A percentile compares a stretch with the other conserved stretches of the same genome.
Evolutionary conservation across 1,140 invertebrate species (phyloP).

Genomic region (Drosophila bocqueti): DNA sequence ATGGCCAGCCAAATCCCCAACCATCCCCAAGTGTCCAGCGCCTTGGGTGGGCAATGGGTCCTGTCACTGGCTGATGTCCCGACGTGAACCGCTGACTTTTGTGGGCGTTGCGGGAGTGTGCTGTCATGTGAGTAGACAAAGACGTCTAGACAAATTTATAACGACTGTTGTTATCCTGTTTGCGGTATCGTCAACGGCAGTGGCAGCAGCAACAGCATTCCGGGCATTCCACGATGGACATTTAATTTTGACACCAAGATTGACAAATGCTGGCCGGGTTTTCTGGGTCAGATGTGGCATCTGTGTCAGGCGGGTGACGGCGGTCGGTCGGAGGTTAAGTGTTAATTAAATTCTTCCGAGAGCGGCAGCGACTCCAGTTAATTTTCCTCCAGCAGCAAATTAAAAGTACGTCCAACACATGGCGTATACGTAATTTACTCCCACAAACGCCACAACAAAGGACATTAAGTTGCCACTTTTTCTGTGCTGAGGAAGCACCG

Average conservation of each 20-base stretch:
- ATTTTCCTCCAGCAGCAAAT: constrained; percentile 49
- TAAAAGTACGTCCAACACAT: constrained; percentile 39
- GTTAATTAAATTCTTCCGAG: constrained; percentile 70
- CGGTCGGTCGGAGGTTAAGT: constrained; percentile 36
- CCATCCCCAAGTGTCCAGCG: background rate
- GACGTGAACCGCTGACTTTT: constrained; percentile 22
- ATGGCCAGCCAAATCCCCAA: constrained; percentile 5
- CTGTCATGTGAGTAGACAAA: constrained; percentile 68
- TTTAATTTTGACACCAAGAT: constrained; percentile 68
- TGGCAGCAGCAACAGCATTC: constrained; percentile 41
- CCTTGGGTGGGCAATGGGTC: constrained; percentile 19
- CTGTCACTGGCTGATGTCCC: constrained; percentile 36
- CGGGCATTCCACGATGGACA: constrained; percentile 46
- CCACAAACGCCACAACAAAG: constrained; percentile 39
- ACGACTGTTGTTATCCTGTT: constrained; percentile 50
- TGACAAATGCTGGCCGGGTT: constrained; percentile 63
- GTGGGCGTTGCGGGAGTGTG: constrained; percentile 2
- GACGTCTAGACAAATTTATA: constrained; percentile 79
- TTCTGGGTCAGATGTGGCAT: constrained; percentile 41
- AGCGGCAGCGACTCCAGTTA: constrained; percentile 38
- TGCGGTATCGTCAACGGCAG: constrained; percentile 12
- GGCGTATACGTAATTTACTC: constrained; percentile 81
- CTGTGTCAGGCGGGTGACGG: constrained; percentile 27
- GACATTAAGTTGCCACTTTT: constrained; percentile 22
- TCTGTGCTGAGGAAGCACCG: constrained; percentile 9